Base-by-base conservation (phyloP, 92 coral and sea anemone species). In the Bergia sp. region DNA sequence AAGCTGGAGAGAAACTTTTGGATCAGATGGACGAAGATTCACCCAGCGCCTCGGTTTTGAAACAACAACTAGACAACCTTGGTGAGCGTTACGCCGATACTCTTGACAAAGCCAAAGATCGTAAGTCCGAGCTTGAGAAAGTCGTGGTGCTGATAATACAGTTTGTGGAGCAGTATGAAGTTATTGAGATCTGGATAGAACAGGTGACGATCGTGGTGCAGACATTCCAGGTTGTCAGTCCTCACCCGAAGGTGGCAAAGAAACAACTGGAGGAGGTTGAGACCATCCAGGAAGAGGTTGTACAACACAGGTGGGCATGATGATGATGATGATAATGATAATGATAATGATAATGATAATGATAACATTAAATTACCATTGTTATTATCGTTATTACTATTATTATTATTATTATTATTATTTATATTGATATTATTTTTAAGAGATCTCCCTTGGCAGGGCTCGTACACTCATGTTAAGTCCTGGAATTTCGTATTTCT, bases 261-360 rank as follows among this genome's bases (percentile, higher is more conserved):
- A 88, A 89, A 77, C 99, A 97, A 81, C 91, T 97, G 76, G 94
- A 90, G 42, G 98, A 97, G 55, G 88, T 95, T 37, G 99, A 97
- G 75, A 81, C 86, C 88, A 91, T 94, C 11, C 96, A 94, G 72
- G 96, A 93, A 74, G 93, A 91, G 69, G 88, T 95, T 72, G 92
- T 92, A 66, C 92, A 90, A 78, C 94, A 95, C 83, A 93, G 90
- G 86, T 84, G 4, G 23, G 87, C 47, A 13, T 15, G 21, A 57
- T 57, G 21, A 57, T 15, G 21, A 6, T 13, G 21, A 57, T 57
- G 65, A 57, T 57, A 6, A 61, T 18, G 11, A 12, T 61, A 0
- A 57, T 13, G 2, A 57, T 57, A 0, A 55, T 55, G 16, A 1
- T 47, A 4, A 47, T 47, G 53, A 47, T 47, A 47, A 47, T 47